Evolutionary conservation across 2,797 vertebrate species (phyloP).

Genomic region (Acropternis orthonyx): DNA sequence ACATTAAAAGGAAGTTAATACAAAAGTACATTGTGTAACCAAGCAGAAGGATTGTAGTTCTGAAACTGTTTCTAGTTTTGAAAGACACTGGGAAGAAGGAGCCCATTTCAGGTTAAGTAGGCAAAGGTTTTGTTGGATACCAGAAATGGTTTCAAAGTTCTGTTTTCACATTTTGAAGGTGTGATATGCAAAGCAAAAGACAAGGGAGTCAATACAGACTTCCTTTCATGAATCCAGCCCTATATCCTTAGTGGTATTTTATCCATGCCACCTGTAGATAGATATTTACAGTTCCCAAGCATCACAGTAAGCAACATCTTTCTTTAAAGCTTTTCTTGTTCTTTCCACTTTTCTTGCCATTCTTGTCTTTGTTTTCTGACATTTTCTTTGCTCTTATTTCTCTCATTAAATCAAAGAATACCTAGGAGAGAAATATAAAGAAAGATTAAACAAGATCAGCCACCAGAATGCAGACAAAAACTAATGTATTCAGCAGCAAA

Average conservation of each 20-base stretch:
- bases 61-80: slow-evolving; percentile 41
- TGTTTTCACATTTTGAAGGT: slow-evolving; percentile 67
- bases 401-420: slow-evolving; percentile 97
- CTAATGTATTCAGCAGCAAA: not conserved
- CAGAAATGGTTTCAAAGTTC: slow-evolving; percentile 32
- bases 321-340: slow-evolving; percentile 96
- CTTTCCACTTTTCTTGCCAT: slow-evolving; percentile 90
- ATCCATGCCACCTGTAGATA: slow-evolving; percentile 33
- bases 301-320: slow-evolving; percentile 96
- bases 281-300: slow-evolving; percentile 33
- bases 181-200: slow-evolving; percentile 51
- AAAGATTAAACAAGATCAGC: not conserved
- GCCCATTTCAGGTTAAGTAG: slow-evolving; percentile 18
- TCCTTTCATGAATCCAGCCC: slow-evolving; percentile 53
- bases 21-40: not conserved
- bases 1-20: not conserved
- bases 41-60: slow-evolving; percentile 3
- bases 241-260: slow-evolving; percentile 38
- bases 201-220: slow-evolving; percentile 46
- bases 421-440: slow-evolving; percentile 74
- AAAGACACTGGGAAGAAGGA: slow-evolving; percentile 1
- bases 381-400: slow-evolving; percentile 95
- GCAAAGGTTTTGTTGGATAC: slow-evolving; percentile 42
- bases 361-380: slow-evolving; percentile 95
- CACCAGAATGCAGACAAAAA: not conserved